A percentile compares a stretch with the other conserved stretches of the same genome.
Conservation (phyloP, 92 coral and sea anemone genomes). For the Parazoanthus atlanticus region DNA sequence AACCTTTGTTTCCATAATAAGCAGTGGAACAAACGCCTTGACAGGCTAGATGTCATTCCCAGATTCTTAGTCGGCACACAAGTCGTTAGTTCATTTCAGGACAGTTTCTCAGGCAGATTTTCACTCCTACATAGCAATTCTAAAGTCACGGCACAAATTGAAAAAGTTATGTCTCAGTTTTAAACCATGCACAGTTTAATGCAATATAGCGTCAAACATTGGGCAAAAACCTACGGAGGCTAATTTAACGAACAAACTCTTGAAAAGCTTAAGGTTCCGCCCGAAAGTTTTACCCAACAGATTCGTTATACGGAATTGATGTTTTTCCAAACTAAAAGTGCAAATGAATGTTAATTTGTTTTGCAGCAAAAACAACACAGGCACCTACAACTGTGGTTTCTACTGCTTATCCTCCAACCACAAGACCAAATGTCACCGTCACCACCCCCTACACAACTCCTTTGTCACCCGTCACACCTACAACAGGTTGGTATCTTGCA, state of each 20-base stretch:
- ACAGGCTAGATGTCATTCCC: too few species aligned
- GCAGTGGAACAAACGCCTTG: too few species aligned
- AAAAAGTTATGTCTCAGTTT: too few species aligned
- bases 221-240: too few species aligned
- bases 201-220: too few species aligned
- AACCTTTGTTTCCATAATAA: too few species aligned
- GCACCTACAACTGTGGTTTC: slow-evolving; percentile 5
- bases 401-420: background rate
- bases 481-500: slow-evolving; percentile 49
- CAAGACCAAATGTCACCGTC: slow-evolving; percentile 20
- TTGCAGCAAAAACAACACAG: background rate
- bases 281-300: background rate
- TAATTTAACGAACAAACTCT: background rate
- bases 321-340: background rate
- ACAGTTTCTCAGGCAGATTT: too few species aligned
- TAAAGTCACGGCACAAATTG: too few species aligned
- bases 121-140: too few species aligned
- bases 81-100: too few species aligned
- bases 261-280: background rate
- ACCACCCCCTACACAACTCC: slow-evolving; percentile 44
- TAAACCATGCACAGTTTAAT: too few species aligned
- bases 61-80: too few species aligned
- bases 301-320: background rate
- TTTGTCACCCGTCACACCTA: slow-evolving; percentile 50
- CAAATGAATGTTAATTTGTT: background rate